Evolutionary conservation across 2,797 vertebrate genomes (phyloP).

Genomic region (Loriculus beryllinus): DNA sequence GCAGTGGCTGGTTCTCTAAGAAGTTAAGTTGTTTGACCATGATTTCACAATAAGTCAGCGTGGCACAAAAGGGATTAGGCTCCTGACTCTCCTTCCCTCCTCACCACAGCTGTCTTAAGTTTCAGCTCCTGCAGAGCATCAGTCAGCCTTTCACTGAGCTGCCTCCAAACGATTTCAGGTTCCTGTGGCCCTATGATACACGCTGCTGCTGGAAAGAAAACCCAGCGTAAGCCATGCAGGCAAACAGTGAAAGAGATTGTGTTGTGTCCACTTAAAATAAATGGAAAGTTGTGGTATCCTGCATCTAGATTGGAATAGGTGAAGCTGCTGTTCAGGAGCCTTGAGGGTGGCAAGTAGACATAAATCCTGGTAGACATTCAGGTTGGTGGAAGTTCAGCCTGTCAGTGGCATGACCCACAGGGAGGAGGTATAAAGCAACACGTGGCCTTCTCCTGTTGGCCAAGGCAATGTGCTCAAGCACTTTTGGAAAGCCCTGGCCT

Average conservation of each 20-base stretch:
- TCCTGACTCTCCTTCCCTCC: background rate
- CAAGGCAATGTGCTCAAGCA: background rate
- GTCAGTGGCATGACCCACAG: background rate
- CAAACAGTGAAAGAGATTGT: background rate
- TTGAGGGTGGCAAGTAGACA: background rate
- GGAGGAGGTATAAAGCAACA: background rate
- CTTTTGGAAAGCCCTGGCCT: background rate
- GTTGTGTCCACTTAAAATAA: background rate
- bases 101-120: background rate
- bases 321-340: background rate
- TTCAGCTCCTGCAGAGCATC: background rate
- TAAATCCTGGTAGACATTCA: background rate
- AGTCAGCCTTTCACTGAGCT: background rate
- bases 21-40: background rate
- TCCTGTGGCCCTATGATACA: background rate
- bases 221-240: rapidly evolving
- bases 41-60: background rate
- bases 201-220: background rate
- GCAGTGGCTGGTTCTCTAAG: background rate
- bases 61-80: background rate
- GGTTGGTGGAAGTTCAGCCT: background rate
- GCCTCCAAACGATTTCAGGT: background rate
- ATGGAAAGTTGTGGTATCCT: background rate
- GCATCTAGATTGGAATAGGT: background rate
- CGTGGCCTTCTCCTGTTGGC: rapidly evolving